A percentile compares a stretch with the other conserved stretches of the same genome.
Conservation (phyloP, 30 jellyfish, hydroid and myxozoan genomes). For the Turritopsis dohrnii region DNA sequence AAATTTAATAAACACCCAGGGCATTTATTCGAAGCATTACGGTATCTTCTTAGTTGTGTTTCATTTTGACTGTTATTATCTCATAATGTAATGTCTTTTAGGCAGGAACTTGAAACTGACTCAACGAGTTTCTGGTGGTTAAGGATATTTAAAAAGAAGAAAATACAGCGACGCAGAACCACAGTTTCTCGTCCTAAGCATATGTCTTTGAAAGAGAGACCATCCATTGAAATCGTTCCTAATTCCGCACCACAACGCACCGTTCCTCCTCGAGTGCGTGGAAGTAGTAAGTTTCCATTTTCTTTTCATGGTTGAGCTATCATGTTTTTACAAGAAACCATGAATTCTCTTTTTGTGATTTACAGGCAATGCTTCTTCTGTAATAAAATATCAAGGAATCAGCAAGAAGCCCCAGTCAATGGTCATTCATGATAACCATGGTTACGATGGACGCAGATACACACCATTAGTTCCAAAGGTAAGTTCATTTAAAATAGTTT, state of each 20-base stretch:
- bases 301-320: background rate
- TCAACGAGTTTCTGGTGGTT: conserved; percentile 34
- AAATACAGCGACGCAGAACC: background rate
- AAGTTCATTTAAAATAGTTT: background rate
- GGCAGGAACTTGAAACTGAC: conserved; percentile 38
- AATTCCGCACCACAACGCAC: conserved; percentile 26
- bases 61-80: background rate
- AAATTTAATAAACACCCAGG: too few species aligned
- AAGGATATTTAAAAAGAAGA: conserved; percentile 12
- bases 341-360: background rate
- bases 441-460: background rate
- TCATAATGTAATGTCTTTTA: background rate
- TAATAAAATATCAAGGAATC: conserved; percentile 7
- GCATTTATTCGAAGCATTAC: too few species aligned
- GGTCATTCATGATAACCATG: conserved; percentile 4
- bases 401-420: background rate
- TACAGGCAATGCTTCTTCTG: conserved; percentile 3
- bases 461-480: background rate
- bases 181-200: conserved; percentile 29
- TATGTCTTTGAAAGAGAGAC: conserved; percentile 19
- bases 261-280: conserved; percentile 12
- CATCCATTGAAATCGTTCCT: conserved; percentile 26
- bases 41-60: too few species aligned
- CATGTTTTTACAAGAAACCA: background rate
- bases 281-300: conserved; percentile 5